A percentile compares a stretch with the other conserved stretches of the same genome.
Evolutionary conservation across 2,797 vertebrate genomes (phyloP).

Genomic region (Dromococcyx pavoninus): DNA sequence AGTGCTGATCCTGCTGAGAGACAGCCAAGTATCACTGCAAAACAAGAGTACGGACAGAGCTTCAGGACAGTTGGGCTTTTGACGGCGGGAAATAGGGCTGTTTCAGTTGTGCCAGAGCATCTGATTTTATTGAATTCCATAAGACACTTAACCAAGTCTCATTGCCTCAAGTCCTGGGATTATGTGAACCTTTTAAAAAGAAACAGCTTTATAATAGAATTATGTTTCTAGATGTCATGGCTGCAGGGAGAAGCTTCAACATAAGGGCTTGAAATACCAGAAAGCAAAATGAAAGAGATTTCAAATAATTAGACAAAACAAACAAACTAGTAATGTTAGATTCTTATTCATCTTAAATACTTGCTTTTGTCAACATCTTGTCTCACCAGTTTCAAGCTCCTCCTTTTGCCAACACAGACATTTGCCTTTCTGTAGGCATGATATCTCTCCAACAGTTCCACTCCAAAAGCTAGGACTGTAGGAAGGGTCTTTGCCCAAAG

Average conservation of each 20-base stretch:
- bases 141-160: not conserved
- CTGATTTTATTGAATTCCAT: not conserved
- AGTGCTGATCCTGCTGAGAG: not conserved
- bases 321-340: not conserved
- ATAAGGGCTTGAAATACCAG: constrained; percentile 21
- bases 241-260: constrained; percentile 18
- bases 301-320: not conserved
- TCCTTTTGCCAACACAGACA: not conserved
- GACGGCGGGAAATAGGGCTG: not conserved
- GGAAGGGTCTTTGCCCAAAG: not conserved
- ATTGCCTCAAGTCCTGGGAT: not conserved
- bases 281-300: constrained; percentile 13
- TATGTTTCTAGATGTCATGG: constrained; percentile 2
- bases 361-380: not conserved
- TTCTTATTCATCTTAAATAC: not conserved
- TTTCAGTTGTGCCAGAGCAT: not conserved
- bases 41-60: not conserved
- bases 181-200: not conserved
- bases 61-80: not conserved
- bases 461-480: not conserved
- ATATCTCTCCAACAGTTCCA: not conserved
- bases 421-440: not conserved
- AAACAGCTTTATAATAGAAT: not conserved
- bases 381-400: not conserved
- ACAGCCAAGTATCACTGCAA: not conserved